Evolutionary conservation across 2,797 vertebrate genomes (phyloP), one percentile per base, ranked within the genome.

Genomic region (Astyanax mexicanus): DNA sequence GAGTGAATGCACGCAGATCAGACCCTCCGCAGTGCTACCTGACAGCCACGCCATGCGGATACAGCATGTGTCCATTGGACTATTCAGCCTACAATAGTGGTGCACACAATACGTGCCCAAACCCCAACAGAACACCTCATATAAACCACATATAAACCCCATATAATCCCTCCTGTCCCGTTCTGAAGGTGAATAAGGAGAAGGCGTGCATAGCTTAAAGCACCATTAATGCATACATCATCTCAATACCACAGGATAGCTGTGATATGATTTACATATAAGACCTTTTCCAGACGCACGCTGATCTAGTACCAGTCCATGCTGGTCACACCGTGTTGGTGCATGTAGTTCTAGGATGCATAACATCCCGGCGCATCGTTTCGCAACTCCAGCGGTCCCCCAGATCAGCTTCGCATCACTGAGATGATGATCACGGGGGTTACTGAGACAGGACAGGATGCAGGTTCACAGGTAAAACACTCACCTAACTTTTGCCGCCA

Each of bases 401-500:
- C 45, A 21, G 21, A 35, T 60, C 61, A 67, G 21, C 2, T 13
- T 25, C 8, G 52, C 9, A 7, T 2, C 49, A 11, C 49, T 52
- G 3, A 8, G 8, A 49, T 54, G 57, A 64, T 54, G 74, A n/a
- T n/a, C n/a, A n/a, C n/a, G 62, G 35, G 32, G 3, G 32, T 3
- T n/a, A n/a, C 32, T 35, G 32, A 6, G 32, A 32, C n/a, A 32
- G 45, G 40, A 42, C 29, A 44, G 62, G 58, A 25, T 60, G 54
- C 70, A 44, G 21, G 35, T 61, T 9, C 10, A 44, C 64, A 77
- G 35, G 52, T 54, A n/a, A 40, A 21, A 21, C 74, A 92, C 96
- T 96, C 93, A 98, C 97, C 97, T 93, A 93, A 98, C 97, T 97
- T 98, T 98, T 87, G 96, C 95, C 83, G 96, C 97, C 89, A 97